Percentiles rank a stretch among this genome's conserved stretches.
phyloP scores from a whole-genome alignment of 2,888 invertebrate genomes.

The Choristoneura rosaceana region DNA sequence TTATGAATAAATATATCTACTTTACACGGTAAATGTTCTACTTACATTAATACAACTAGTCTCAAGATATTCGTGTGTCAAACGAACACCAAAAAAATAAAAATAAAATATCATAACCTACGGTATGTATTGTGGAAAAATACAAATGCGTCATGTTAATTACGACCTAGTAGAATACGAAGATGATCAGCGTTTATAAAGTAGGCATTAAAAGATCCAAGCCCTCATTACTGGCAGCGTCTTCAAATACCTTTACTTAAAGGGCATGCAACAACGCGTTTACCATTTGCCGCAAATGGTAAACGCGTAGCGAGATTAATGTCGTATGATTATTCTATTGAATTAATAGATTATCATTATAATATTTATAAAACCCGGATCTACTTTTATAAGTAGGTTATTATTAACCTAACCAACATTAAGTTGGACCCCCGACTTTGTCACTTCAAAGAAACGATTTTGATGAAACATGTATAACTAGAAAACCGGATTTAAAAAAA shows the following conservation, averaged over 20 bases:
- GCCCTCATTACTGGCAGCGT: slow-evolving; percentile 49
- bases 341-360: slow-evolving; percentile 3
- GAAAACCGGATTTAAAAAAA: no score
- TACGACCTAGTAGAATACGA: slow-evolving; percentile 27
- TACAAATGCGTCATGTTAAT: slow-evolving; percentile 16
- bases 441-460: no score
- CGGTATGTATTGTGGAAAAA: slow-evolving; percentile 22
- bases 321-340: slow-evolving; percentile 32
- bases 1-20: no score
- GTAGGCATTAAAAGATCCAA: slow-evolving; percentile 31
- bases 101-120: no score
- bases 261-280: slow-evolving; percentile 59
- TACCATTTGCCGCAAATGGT: slow-evolving; percentile 35
- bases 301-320: slow-evolving; percentile 36
- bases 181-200: slow-evolving; percentile 39
- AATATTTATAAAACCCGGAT: slow-evolving; percentile 6
- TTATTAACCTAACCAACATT: no score
- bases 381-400: no score
- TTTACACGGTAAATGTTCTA: no score
- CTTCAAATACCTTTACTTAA: slow-evolving; percentile 73
- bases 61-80: no score
- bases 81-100: no score
- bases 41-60: no score
- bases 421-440: no score
- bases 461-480: no score